Evolutionary conservation across 2,888 invertebrate genomes (phyloP).

Genomic region (Anarsia innoxiella): DNA sequence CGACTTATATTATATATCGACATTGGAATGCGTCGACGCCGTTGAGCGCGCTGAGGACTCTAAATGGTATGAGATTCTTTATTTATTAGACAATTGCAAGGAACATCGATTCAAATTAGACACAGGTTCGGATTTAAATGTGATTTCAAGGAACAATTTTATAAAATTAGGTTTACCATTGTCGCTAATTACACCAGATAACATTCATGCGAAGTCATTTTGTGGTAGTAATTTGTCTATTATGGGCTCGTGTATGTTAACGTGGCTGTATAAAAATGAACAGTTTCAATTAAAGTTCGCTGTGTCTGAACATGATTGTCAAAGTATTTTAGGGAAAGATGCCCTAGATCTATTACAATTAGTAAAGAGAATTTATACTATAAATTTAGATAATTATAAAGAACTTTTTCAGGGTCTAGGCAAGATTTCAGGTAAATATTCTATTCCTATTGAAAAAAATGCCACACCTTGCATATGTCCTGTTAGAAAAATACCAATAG

Average conservation of each 20-base stretch:
- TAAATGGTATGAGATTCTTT: slow-evolving; percentile 1
- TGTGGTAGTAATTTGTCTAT: slow-evolving; percentile 13
- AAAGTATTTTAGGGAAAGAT: slow-evolving; percentile 13
- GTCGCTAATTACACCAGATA: not conserved
- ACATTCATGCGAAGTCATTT: slow-evolving; percentile 2
- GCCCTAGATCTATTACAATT: slow-evolving; percentile 4
- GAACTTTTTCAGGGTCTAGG: slow-evolving; percentile 16
- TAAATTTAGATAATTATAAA: slow-evolving; percentile 3
- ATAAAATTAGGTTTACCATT: not conserved
- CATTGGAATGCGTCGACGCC: not conserved
- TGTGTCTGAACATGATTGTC: slow-evolving; percentile 9
- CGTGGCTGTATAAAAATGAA: slow-evolving; percentile 10
- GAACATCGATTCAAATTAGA: not conserved
- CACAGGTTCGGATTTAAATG: slow-evolving; percentile 1
- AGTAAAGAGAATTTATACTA: slow-evolving; percentile 9
- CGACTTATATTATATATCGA: not conserved
- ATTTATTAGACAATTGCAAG: not conserved
- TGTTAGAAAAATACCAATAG: slow-evolving; percentile 13
- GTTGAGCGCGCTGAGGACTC: too few species aligned
- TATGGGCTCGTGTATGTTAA: slow-evolving; percentile 3
- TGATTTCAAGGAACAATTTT: too few species aligned
- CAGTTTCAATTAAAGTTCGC: slow-evolving; percentile 10
- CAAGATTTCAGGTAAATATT: slow-evolving; percentile 12
- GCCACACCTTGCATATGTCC: slow-evolving; percentile 9
- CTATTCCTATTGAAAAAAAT: slow-evolving; percentile 7